phyloP scores from a whole-genome alignment of 2,888 invertebrate species.

The Leptopilina myrica region DNA sequence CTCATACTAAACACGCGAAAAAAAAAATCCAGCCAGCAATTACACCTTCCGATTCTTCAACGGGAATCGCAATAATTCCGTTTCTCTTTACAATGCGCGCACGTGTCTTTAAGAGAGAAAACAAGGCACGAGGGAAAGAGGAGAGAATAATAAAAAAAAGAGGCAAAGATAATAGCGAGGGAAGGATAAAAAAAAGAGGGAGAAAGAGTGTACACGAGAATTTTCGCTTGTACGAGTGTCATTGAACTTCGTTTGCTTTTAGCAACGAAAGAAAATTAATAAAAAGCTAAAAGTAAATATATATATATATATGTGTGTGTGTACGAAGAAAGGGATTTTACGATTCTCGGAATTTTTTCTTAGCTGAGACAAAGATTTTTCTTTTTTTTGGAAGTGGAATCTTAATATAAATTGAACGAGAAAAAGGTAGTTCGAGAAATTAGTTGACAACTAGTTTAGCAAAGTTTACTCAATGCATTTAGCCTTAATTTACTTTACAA shows the following conservation, averaged over 20 bases:
- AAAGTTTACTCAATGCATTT: too few species aligned
- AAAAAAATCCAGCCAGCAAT: constrained; percentile 53
- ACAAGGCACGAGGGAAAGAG: constrained; percentile 27
- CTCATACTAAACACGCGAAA: constrained; percentile 47
- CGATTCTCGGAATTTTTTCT: background rate
- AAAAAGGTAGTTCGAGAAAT: background rate
- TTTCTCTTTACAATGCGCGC: constrained; percentile 2
- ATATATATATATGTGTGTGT: too few species aligned
- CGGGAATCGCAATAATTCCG: constrained; percentile 17
- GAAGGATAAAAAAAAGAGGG: constrained; percentile 13
- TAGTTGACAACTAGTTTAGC: too few species aligned
- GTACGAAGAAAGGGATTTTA: constrained; percentile 5
- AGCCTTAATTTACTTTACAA: too few species aligned
- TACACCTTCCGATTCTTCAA: constrained; percentile 53
- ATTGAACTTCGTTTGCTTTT: constrained; percentile 34
- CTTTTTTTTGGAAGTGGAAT: background rate
- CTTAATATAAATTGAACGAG: background rate
- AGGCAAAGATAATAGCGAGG: constrained; percentile 19
- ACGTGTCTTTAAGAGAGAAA: constrained; percentile 22
- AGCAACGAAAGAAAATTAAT: constrained; percentile 25
- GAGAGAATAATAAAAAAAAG: constrained; percentile 29
- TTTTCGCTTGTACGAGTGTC: constrained; percentile 24
- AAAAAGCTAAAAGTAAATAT: constrained; percentile 5
- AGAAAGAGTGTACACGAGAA: background rate
- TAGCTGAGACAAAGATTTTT: background rate